Base-by-base conservation (phyloP, 2,888 invertebrate species). In the Dastarcus helophoroides region DNA sequence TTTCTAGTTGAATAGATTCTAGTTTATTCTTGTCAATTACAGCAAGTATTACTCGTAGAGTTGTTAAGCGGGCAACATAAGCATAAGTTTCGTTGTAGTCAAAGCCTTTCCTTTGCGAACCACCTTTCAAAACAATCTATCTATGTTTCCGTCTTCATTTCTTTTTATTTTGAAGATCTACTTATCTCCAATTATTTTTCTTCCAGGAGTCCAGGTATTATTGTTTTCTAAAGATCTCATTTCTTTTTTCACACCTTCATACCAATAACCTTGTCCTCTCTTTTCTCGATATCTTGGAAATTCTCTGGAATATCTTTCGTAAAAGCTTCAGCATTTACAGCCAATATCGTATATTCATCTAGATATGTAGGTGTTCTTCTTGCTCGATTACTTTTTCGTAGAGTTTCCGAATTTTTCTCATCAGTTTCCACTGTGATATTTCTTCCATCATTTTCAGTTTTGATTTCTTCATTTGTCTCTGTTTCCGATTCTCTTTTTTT, bases 71-170 rank as follows among this genome's bases (percentile, higher is more conserved):
- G 7, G 39, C 49, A 4, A 50, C 49, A 14, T 50, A 48, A 26
- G 48, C 43, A 32, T 41, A 49, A 3, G 43, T 50, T 37, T 51
- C 46, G 22, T 45, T 36, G 30, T 40, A 47, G 25, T 50, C 47
- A 2, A 46, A n/a, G n/a, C n/a, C 43, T 35, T 36, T 14, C 10
- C 23, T 26, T 34, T 48, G 49, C 5, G 38, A 16, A 30, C 41
- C 47, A 5, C 46, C 47, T 30, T 43, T 47, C 6, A 40, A 25
- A 3, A 48, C 48, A 4, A 49, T 16, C 43, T 40, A 12, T 30
- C 38, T 8, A 42, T 28, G 24, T 32, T 39, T 23, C 33, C 42
- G 31, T 32, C 25, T 24, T 16, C 19, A 37, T 40, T 33, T 31
- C 10, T 35, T 48, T 45, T 10, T n/a, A 37, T 14, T 32, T 35